These are phyloP conservation scores for Metopia argyrocephala DNA, from an alignment of 2,888 invertebrate genomes.

Conservation along the genomic window DNA sequence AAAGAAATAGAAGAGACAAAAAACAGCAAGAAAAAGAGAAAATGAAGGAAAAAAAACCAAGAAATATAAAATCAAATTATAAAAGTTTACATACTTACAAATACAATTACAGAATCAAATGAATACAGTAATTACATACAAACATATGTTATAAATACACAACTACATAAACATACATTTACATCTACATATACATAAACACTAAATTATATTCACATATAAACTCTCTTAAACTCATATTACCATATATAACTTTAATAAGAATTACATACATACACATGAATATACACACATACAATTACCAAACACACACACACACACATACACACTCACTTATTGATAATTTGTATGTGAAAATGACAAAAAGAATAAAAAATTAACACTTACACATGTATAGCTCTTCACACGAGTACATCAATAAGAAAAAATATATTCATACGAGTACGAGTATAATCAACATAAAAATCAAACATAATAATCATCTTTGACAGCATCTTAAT, in stretches of 20 bases:
- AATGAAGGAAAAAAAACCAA: constrained; percentile 15
- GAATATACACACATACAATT: background rate
- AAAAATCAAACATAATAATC: constrained; percentile 21
- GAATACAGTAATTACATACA: too few relatives aligned
- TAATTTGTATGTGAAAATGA: constrained; percentile 53
- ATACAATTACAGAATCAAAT: background rate
- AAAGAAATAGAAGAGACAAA: background rate
- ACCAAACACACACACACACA: background rate
- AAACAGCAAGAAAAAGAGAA: constrained; percentile 3
- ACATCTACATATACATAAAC: too few relatives aligned
- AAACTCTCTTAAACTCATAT: constrained; percentile 26
- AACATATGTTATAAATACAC: too few relatives aligned
- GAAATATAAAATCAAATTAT: constrained; percentile 52
- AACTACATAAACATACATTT: too few relatives aligned
- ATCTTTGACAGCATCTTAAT: constrained; percentile 17
- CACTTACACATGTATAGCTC: constrained; percentile 34
- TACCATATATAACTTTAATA: constrained; percentile 52
- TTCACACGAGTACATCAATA: background rate
- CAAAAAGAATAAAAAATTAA: constrained; percentile 38
- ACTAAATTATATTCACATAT: too few relatives aligned
- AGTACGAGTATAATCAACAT: constrained; percentile 54
- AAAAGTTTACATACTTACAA: constrained; percentile 32
- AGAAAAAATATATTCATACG: constrained; percentile 45
- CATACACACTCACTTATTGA: background rate
- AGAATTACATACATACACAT: background rate